Base-by-base conservation (phyloP, 92 coral and sea anemone species). In the Micromussa lordhowensis region DNA sequence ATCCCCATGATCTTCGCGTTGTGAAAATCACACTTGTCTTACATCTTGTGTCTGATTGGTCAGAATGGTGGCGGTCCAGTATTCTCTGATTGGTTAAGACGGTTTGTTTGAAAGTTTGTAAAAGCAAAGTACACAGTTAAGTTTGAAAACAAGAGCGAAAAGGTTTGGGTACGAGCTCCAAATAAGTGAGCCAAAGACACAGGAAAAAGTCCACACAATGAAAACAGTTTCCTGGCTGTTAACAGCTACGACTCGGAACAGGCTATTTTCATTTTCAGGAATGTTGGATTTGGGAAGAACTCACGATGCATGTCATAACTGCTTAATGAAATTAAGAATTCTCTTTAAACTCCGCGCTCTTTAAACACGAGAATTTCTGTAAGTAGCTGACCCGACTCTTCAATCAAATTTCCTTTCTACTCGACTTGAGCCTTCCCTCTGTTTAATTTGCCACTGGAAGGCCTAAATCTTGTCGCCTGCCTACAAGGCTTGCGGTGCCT, bases 331-430 rank as follows among this genome's bases (percentile, higher is more conserved):
- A 66, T 73, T 38, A 73, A 19, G 12, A 16, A 38, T 73, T 73
- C 49, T 24, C 77, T 73, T 73, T 73, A 35, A 73, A 21, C 53
- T 73, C 53, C 11, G 77, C 77, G 77, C 51, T 34, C 36, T 73
- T n/a, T 73, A 30, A 34, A 71, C 2, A 71, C 69, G 30, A 10
- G 17, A 8, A 66, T 26, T 28, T 2, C 19, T 32, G 49, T 73
- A 32, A 36, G 19, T 22, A 73, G 36, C 22, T 73, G 49, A 73
- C 8, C 10, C 15, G 28, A 35, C 29, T 32, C 9, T 73, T 34
- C 22, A 14, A 73, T 12, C 15, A 4, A 73, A 73, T 19, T 12
- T 34, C 38, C 24, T 34, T 22, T 36, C 26, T 14, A 29, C 75
- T 31, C 21, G 16, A 32, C 40, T 71, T 16, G 4, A 71, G 44